Evolutionary conservation across 2,888 invertebrate species (phyloP), one percentile per base, ranked within the genome.

Genomic region (Pseudeuparius sepicola): DNA sequence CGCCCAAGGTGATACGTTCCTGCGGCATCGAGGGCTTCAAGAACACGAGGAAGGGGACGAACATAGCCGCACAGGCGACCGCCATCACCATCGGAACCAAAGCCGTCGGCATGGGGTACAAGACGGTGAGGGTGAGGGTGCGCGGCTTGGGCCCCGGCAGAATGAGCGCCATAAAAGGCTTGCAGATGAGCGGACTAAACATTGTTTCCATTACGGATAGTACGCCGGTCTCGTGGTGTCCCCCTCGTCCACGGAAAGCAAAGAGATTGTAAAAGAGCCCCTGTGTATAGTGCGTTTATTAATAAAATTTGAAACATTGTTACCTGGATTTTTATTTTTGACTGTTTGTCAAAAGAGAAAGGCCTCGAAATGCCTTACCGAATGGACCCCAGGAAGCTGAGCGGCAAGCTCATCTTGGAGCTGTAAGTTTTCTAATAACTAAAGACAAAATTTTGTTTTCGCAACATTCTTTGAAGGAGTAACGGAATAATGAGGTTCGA

Each of bases 21-120:
- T 84, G 88, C 64, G 93, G 94, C 1, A 70, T 80, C 49, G 94
- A 94, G 59, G 96, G 96, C 4, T 97, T 93, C 55, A 93, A 90
- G 63, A 88, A 94, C 60, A 79, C 92, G 0, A 78, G 83, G 48
- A 96, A 96, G 63, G 94, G 94, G 41, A 96, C 96, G 3, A 94
- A 92, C 57, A 83, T 96, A 52, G 96, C 96, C 23, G 96, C 93
- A 2, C 94, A 97, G 64, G 86, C 93, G 7, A 87, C 93, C 14
- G 94, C 88, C 14, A 76, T 92, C 34, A 75, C 70, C 37, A 64
- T 92, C 48, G 81, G 83, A 45, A 65, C 66, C 38, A 76, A 70
- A 73, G 75, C 78, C 1, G 53, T 80, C 33, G 75, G 77, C 37
- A 66, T 70, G 52, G 92, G 92, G 4, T 67, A 78, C 44, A 79